Conservation (phyloP, 1,140 invertebrate species). For the Aphelenchoides fujianensis region DNA sequence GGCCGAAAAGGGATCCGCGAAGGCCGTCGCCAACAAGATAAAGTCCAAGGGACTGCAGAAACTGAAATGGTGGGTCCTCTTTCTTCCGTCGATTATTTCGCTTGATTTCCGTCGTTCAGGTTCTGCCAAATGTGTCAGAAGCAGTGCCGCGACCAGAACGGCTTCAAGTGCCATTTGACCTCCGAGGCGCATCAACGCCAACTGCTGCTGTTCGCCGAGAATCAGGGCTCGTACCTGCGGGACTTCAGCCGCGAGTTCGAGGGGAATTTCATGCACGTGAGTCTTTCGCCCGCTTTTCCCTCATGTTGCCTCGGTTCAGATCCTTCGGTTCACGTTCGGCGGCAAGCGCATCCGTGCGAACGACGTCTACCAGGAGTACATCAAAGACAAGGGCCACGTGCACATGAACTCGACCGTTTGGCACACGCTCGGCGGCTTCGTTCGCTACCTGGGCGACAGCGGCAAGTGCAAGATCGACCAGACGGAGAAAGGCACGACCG, state of each 20-base stretch:
- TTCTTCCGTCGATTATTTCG: conserved; percentile 10
- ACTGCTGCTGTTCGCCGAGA: conserved; percentile 89
- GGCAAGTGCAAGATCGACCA: conserved; percentile 85
- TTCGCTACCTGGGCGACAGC: conserved; percentile 84
- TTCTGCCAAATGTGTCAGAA: conserved; percentile 98
- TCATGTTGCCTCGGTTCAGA: conserved; percentile 70
- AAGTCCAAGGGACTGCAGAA: conserved; percentile 98
- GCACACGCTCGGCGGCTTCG: conserved; percentile 90
- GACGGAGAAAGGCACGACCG: conserved; percentile 80
- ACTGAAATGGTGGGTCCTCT: conserved; percentile 78
- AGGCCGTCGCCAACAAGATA: conserved; percentile 96
- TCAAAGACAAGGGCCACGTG: conserved; percentile 80
- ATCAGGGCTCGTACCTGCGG: conserved; percentile 83
- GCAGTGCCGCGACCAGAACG: conserved; percentile 93
- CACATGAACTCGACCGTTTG: conserved; percentile 96
- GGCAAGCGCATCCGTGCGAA: conserved; percentile 84
- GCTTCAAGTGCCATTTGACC: conserved; percentile 97
- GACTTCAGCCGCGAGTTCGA: conserved; percentile 69
- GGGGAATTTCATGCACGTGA: conserved; percentile 47
- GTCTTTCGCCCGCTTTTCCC: neutral
- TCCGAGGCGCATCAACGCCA: conserved; percentile 97
- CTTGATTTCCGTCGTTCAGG: conserved; percentile 31
- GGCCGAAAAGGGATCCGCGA: conserved; percentile 69
- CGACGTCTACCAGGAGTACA: conserved; percentile 97
- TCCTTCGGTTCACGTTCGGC: conserved; percentile 78